A percentile compares a stretch with the other conserved stretches of the same genome.
Evolutionary conservation across 2,113 vertebrate species (phyloP).

Genomic region (Hydropotes inermis): DNA sequence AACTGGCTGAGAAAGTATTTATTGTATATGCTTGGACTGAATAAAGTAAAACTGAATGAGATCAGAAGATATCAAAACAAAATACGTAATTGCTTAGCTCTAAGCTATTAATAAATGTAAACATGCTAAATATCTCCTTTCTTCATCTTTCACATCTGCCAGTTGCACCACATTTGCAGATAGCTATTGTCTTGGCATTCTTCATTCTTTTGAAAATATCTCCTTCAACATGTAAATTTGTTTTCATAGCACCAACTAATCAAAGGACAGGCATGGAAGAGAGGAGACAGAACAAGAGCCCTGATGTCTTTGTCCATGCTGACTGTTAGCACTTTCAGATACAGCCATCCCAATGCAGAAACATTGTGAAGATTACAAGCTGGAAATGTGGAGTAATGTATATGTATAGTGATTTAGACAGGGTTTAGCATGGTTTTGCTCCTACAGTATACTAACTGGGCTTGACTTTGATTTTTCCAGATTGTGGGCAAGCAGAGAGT

Average conservation of each 20-base stretch:
- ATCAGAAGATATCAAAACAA: slow-evolving; percentile 15
- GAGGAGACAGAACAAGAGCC: background rate
- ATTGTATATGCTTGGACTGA: background rate
- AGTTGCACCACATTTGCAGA: background rate
- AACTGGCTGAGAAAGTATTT: slow-evolving; percentile 15
- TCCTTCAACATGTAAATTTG: background rate
- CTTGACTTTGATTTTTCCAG: background rate
- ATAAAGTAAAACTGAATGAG: slow-evolving; percentile 20
- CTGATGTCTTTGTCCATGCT: background rate
- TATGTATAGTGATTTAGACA: background rate
- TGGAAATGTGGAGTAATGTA: background rate
- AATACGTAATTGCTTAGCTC: background rate
- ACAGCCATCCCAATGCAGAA: background rate
- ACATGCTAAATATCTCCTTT: background rate
- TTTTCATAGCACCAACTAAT: background rate
- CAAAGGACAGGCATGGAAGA: background rate
- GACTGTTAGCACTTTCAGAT: background rate
- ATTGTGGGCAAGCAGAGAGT: background rate
- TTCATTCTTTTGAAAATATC: slow-evolving; percentile 31
- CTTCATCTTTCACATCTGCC: background rate
- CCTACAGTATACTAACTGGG: background rate
- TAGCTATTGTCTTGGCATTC: background rate
- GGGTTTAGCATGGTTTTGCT: background rate
- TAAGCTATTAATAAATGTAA: background rate
- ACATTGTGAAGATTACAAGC: background rate